Evolutionary conservation across 2,113 vertebrate species (phyloP).

Genomic region (Condylura cristata): DNA sequence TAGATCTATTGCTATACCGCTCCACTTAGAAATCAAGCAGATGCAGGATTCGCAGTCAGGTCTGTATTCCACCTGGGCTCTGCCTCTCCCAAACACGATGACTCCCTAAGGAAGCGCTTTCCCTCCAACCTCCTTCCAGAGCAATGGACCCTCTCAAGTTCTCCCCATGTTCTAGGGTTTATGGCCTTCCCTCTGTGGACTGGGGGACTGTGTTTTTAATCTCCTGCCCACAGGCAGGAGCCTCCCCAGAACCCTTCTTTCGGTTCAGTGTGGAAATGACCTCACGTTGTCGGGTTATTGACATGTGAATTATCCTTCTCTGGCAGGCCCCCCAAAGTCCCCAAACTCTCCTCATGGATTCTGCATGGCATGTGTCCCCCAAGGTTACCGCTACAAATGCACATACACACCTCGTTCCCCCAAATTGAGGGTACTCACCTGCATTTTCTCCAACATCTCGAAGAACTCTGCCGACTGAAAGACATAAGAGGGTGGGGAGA

Average conservation of each 20-base stretch:
- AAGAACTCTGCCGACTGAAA: constrained; percentile 96
- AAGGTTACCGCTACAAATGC: too few species aligned
- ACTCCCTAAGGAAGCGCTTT: background rate
- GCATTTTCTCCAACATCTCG: constrained; percentile 95
- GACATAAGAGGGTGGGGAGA: constrained; percentile 68
- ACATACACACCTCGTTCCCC: background rate
- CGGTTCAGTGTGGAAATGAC: background rate
- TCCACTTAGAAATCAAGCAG: too few species aligned
- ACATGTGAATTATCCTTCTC: background rate
- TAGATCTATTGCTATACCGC: too few species aligned
- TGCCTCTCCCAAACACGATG: background rate
- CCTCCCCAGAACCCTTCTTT: background rate
- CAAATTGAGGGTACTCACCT: constrained; percentile 85
- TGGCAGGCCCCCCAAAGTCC: background rate
- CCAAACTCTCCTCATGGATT: background rate
- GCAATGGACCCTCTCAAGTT: background rate
- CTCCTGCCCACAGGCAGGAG: background rate
- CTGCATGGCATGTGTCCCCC: background rate
- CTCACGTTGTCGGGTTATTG: background rate
- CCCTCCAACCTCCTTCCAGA: background rate
- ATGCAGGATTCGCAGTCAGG: background rate
- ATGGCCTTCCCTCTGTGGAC: background rate
- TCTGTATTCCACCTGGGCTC: background rate
- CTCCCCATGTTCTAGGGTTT: background rate
- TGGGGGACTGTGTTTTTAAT: background rate